These are phyloP conservation scores for Pristionchus pacificus DNA, from an alignment of 1,140 invertebrate genomes.

Conservation along the genomic window DNA sequence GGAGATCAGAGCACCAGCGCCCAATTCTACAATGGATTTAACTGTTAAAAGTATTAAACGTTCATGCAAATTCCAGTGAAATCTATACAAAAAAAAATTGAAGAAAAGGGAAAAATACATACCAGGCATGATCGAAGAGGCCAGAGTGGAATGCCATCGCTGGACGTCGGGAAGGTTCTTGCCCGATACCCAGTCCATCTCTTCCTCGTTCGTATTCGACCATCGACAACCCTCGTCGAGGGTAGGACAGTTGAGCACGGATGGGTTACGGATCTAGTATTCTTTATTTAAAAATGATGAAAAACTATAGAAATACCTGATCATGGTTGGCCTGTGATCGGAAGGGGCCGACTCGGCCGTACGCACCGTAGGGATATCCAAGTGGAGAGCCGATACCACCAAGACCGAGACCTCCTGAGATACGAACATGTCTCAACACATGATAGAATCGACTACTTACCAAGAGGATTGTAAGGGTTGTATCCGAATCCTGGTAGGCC, in stretches of 20 bases:
- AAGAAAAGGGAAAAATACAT: not conserved
- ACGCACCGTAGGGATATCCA: constrained; percentile 12
- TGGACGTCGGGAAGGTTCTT: constrained; percentile 25
- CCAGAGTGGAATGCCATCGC: constrained; percentile 14
- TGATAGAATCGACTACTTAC: not conserved
- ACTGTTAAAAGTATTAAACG: too few relatives aligned
- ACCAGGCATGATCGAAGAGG: constrained; percentile 28
- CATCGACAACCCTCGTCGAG: constrained; percentile 30
- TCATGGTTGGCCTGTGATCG: not conserved
- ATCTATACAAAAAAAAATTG: constrained; percentile 4
- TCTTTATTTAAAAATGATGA: constrained; percentile 14
- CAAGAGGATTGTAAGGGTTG: not conserved
- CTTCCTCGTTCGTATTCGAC: constrained; percentile 36
- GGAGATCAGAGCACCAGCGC: constrained; percentile 30
- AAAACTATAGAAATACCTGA: constrained; percentile 6
- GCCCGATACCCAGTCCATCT: constrained; percentile 29
- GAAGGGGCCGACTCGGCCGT: not conserved
- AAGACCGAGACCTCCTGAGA: constrained; percentile 9
- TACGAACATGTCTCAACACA: not conserved
- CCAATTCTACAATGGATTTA: too few relatives aligned
- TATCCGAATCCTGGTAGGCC: constrained; percentile 9
- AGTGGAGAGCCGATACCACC: constrained; percentile 11
- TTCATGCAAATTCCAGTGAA: too few relatives aligned
- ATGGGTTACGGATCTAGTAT: not conserved
- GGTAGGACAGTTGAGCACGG: constrained; percentile 26